Evolutionary conservation across 2,888 invertebrate species (phyloP), one percentile per base, ranked within the genome.

Genomic region (Hemithea aestivaria): DNA sequence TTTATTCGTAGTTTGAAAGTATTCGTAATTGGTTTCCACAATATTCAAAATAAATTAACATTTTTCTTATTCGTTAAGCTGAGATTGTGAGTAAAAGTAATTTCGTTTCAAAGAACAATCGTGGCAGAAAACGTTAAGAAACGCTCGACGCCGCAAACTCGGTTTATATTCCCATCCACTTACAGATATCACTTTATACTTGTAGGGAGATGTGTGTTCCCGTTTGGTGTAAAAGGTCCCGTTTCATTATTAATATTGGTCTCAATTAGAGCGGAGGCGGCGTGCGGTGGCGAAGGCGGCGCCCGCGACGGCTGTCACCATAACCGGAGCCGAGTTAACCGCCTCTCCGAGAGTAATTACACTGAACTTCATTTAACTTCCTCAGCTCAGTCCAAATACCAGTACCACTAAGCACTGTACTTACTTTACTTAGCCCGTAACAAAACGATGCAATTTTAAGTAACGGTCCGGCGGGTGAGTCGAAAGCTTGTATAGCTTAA

Each of bases 361-460:
- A 74, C 72, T 63, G 71, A 80, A 83, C 74, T 81, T 80, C 80
- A 84, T 83, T 81, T 80, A 83, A 83, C 78, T 83, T 83, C 74
- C 80, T 71, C 72, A 66, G 76, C 80, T 76, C 73, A 66, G 71
- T 73, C 77, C 73, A 74, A 80, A 80, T 77, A 76, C 73, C 73
- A 71, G 71, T 64, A 67, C 77, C 76, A 66, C 79, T 80, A 79
- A 83, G 77, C 70, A 72, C 73, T 66, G 68, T 73, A 76, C 78
- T 77, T 74, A 73, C 76, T 74, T 73, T 69, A 72, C 74, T 79
- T 73, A 75, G 69, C 62, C 67, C 70, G 70, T 74, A 75, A 75
- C 78, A 76, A 75, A 79, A 79, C 72, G 79, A 73, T 73, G 75
- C 77, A 73, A 78, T 79, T 80, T 77, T 73, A 76, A 73, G 71